Evolutionary conservation across 2,888 invertebrate species (phyloP), one percentile per base, ranked within the genome.

Genomic region (Mesorhabditis sp.): DNA sequence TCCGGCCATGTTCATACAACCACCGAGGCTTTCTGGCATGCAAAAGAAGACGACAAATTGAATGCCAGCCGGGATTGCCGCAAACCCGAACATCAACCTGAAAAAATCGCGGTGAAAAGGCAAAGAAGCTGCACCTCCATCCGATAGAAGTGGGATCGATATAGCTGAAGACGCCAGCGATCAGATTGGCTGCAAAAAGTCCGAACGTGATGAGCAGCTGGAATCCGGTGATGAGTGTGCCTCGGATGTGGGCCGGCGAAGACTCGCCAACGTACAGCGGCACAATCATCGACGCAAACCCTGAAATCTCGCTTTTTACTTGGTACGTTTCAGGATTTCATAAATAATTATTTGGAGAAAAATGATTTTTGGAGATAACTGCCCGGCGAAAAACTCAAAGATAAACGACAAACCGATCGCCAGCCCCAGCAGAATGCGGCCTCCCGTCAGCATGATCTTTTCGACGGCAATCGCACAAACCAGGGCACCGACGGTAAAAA

Each of bases 211-310:
- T 88, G 82, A 89, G 88, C 62, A 88, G 75, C 67, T 79, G 79
- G 71, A 79, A 79, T 4, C 76, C 76, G 41, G 79, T 76, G 13
- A 79, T 73, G 6, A 79, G 68, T n/a, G 72, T 73, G 45, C 89
- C 89, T 58, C 89, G 83, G 15, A 87, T 81, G 66, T 87, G 84
- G 5, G 86, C 74, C 6, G 89, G 88, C 0, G 89, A 87, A 70
- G 87, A 86, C 82, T 89, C 89, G 28, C 89, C 88, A 62, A 90
- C 88, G 81, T 89, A 89, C 75, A 89, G 86, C 3, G 89, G 89
- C 3, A 89, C 88, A 61, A 88, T 87, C 88, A 88, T 89, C 3
- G 81, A 79, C 5, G 81, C 78, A 45, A 81, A 77, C 28, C 80
- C 79, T 78, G 50, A 62, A 71, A 41, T 5, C 5, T 28, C 28